Conservation (phyloP, 2,113 vertebrate species). For the Cyanoramphus novaezelandiae region DNA sequence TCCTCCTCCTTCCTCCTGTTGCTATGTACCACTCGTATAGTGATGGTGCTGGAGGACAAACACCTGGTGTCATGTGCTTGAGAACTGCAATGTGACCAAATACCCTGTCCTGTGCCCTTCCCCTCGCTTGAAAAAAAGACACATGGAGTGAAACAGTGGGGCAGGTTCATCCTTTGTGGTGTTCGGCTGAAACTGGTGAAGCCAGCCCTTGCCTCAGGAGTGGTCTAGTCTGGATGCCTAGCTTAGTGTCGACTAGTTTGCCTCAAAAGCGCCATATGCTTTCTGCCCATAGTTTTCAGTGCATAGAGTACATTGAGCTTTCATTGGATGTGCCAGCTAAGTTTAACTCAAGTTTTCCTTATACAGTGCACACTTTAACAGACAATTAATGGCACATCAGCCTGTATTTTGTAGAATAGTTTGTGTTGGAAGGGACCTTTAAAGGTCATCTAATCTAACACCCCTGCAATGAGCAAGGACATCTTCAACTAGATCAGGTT, state of each 20-base stretch:
- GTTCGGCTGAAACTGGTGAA: background rate
- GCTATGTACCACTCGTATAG: fast-evolving
- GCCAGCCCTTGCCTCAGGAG: background rate
- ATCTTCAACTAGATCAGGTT: background rate
- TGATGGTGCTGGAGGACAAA: background rate
- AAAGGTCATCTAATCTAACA: background rate
- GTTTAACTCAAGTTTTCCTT: background rate
- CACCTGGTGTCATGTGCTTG: background rate
- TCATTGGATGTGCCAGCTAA: background rate
- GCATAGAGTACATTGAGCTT: background rate
- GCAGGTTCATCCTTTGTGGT: background rate
- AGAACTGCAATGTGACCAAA: background rate
- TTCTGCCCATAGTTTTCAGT: background rate
- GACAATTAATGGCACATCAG: background rate
- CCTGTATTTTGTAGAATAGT: background rate
- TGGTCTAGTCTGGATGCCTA: fast-evolving
- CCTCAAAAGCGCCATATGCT: background rate
- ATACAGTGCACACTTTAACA: background rate
- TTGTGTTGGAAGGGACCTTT: background rate
- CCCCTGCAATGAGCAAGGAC: background rate
- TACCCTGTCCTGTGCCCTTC: background rate
- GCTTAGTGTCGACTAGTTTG: fast-evolving
- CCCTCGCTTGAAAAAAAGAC: background rate
- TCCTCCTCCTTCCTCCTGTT: background rate
- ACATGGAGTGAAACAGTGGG: fast-evolving